phyloP scores from a whole-genome alignment of 2,113 vertebrate species.

The Papio anubis region DNA sequence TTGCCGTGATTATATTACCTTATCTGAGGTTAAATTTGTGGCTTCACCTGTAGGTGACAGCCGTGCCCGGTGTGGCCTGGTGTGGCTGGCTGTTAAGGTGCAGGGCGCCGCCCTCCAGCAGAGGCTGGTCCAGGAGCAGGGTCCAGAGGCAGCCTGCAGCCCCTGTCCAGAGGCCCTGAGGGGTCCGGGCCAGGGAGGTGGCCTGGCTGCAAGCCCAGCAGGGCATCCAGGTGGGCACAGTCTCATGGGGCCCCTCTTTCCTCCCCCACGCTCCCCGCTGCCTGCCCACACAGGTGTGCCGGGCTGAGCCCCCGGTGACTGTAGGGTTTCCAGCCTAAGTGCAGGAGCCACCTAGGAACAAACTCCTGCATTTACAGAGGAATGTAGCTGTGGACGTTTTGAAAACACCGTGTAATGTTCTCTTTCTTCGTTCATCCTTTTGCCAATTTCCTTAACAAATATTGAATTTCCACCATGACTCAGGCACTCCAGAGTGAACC shows the following conservation, averaged over 20 bases:
- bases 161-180: background rate
- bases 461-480: background rate
- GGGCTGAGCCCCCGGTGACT: no score
- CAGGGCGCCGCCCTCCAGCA: background rate
- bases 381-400: background rate
- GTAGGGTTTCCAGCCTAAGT: background rate
- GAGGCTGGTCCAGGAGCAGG: background rate
- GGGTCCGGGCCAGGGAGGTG: background rate
- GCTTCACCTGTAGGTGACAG: background rate
- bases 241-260: background rate
- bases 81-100: background rate
- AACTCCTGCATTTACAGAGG: background rate
- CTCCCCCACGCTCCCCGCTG: no score
- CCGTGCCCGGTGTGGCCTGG: background rate
- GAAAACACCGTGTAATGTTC: background rate
- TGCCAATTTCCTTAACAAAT: background rate
- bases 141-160: background rate
- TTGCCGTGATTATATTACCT: background rate
- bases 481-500: background rate
- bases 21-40: background rate
- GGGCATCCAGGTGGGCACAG: no score
- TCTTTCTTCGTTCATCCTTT: background rate
- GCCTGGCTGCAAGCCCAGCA: background rate
- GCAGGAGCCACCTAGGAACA: background rate
- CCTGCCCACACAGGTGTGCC: no score